Conservation (phyloP, 2,113 vertebrate genomes). For the Solenodon paradoxus region DNA sequence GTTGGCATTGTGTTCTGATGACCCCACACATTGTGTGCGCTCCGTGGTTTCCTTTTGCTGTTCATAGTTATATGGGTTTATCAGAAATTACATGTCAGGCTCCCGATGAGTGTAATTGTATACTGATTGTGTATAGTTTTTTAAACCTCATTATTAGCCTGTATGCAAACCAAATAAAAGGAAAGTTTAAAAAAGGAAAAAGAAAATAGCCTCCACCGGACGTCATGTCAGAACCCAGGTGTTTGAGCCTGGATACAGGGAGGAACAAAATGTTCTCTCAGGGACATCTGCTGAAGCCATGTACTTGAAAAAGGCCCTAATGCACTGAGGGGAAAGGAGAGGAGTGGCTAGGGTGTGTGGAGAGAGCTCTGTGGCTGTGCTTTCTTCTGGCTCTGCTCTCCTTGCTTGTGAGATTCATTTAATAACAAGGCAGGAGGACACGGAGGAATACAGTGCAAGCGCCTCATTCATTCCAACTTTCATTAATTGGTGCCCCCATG, state of each 20-base stretch:
- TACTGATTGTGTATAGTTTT: slow-evolving; percentile 79
- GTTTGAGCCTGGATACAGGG: slow-evolving; percentile 58
- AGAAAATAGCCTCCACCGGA: slow-evolving; percentile 74
- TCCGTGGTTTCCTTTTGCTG: slow-evolving; percentile 71
- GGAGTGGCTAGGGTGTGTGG: not conserved
- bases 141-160: slow-evolving; percentile 79
- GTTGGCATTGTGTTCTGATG: slow-evolving; percentile 76
- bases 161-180: slow-evolving; percentile 80
- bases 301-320: slow-evolving; percentile 65
- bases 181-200: slow-evolving; percentile 76
- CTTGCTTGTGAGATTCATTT: slow-evolving; percentile 4
- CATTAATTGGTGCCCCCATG: slow-evolving; percentile 55
- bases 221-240: slow-evolving; percentile 73
- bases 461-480: slow-evolving; percentile 37
- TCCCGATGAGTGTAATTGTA: slow-evolving; percentile 76
- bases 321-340: slow-evolving; percentile 41
- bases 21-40: slow-evolving; percentile 74
- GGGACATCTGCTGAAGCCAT: slow-evolving; percentile 69
- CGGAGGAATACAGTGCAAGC: not conserved
- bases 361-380: not conserved
- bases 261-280: slow-evolving; percentile 68
- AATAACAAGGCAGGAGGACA: slow-evolving; percentile 3
- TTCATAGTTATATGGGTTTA: slow-evolving; percentile 75
- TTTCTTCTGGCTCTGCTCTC: not conserved
- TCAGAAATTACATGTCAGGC: slow-evolving; percentile 80